Evolutionary conservation across 1,140 invertebrate species (phyloP), one percentile per base, ranked within the genome.

Genomic region (Drosophila rhopaloa): DNA sequence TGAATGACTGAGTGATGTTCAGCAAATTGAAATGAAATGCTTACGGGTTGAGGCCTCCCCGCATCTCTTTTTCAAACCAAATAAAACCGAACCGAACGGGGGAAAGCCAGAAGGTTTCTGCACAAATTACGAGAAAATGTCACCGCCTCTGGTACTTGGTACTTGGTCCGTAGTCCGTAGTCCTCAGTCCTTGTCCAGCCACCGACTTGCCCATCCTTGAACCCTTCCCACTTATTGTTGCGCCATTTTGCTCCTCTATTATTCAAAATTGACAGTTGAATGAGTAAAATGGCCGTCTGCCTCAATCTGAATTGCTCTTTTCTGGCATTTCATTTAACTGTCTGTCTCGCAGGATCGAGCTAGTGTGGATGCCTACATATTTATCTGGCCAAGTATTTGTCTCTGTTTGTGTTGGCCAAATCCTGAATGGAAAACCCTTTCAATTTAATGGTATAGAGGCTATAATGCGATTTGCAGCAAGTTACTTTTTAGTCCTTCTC

Each of bases 181-280:
- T 44, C 46, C 50, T 29, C 8, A 27, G 27, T 48, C 50, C 40
- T 44, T 37, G 63, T 43, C 29, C 35, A 66, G 50, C 40, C 43
- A 58, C 50, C 16, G 41, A 32, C 24, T 47, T 16, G 13, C 8
- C 41, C 37, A n/a, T 48, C 5, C 8, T 4, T 1, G 4, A 37
- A 1, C 29, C 11, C 2, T n/a, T 29, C 35, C 41, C 35, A 35
- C 50, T 60, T 66, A 89, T 88, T 83, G 83, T 89, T 84, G 76
- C 79, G 76, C 78, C 83, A 89, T 80, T 89, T 88, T 83, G 77
- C 74, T 84, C 73, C 61, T 84, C 81, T 80, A 84, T 90, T 89
- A 89, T 89, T 89, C 85, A 90, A 89, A 89, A 89, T 84, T 90
- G 85, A 84, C 80, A 89, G 85, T 74, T 88, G 85, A 88, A 80